Percentiles rank a stretch among this genome's conserved stretches.
phyloP scores from a whole-genome alignment of 2,113 vertebrate genomes.

The Hippoglossus stenolepis region DNA sequence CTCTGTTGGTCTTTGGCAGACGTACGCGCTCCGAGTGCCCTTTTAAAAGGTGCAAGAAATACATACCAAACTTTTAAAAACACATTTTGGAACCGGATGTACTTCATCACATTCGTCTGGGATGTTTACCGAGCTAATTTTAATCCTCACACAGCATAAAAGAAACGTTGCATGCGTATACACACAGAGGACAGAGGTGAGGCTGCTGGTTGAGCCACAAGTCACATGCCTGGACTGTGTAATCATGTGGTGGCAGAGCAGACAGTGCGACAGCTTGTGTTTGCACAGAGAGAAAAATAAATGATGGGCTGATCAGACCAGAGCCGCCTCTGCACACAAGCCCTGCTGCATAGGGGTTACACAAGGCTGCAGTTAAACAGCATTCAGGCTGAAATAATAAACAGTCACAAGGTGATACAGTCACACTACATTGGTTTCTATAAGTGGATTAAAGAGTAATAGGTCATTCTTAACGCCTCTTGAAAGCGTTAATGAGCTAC shows the following conservation, averaged over 20 bases:
- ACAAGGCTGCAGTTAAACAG: not conserved
- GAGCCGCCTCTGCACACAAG: constrained; percentile 27
- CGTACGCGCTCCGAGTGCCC: no score
- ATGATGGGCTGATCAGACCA: constrained; percentile 17
- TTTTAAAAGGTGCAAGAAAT: no score
- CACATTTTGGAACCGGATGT: no score
- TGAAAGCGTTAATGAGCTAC: not conserved
- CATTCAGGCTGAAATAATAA: not conserved
- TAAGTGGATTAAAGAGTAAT: not conserved
- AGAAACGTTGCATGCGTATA: not conserved
- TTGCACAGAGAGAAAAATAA: constrained; percentile 40
- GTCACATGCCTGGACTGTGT: constrained; percentile 5
- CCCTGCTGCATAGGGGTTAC: constrained; percentile 6
- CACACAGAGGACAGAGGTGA: constrained; percentile 21
- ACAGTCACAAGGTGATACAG: not conserved
- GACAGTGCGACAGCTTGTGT: constrained; percentile 34
- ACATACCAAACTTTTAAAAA: no score
- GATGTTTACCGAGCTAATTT: no score
- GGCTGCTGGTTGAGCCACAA: not conserved
- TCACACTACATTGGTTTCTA: not conserved
- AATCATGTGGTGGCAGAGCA: not conserved
- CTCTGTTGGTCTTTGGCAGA: no score
- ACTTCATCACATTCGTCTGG: no score
- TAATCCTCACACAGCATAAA: no score
- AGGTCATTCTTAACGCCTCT: not conserved